Evolutionary conservation across 2,797 vertebrate genomes (phyloP).

Genomic region (Melanotaenia trifasciata): DNA sequence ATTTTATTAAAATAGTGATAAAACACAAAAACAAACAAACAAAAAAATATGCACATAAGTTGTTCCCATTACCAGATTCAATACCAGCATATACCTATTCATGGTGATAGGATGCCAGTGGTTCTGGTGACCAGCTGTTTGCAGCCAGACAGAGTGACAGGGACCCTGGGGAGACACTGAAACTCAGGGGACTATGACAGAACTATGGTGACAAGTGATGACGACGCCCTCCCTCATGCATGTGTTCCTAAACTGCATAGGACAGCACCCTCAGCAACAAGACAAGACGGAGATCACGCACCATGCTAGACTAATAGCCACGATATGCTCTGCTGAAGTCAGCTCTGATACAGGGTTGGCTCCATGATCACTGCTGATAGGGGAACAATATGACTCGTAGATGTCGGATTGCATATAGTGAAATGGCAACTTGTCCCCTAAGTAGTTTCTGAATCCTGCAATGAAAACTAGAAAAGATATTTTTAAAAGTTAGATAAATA

Average conservation of each 20-base stretch:
- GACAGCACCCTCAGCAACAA: conserved; percentile 78
- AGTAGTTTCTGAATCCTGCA: conserved; percentile 28
- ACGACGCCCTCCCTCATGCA: conserved; percentile 47
- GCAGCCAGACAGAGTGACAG: conserved; percentile 73
- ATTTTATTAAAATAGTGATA: neutral
- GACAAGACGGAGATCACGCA: conserved; percentile 67
- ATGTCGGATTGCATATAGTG: conserved; percentile 65
- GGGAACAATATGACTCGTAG: conserved; percentile 51
- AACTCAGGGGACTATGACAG: conserved; percentile 71
- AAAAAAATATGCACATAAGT: neutral
- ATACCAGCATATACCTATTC: conserved; percentile 32
- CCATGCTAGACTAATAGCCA: conserved; percentile 73
- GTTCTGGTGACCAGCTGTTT: conserved; percentile 71
- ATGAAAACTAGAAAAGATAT: conserved; percentile 29
- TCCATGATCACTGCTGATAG: conserved; percentile 72
- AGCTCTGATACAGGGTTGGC: conserved; percentile 62
- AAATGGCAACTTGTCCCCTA: conserved; percentile 43
- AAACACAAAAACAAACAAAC: neutral
- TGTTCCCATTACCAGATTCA: conserved; percentile 10
- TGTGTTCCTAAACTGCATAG: conserved; percentile 55
- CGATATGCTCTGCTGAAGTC: conserved; percentile 65
- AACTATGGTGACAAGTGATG: conserved; percentile 74
- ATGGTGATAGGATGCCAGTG: conserved; percentile 35
- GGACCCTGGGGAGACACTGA: conserved; percentile 65
- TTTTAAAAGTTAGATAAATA: conserved; percentile 3